These are phyloP conservation scores for Antrozous pallidus DNA, from an alignment of 2,797 vertebrate species.

Conservation along the genomic window DNA sequence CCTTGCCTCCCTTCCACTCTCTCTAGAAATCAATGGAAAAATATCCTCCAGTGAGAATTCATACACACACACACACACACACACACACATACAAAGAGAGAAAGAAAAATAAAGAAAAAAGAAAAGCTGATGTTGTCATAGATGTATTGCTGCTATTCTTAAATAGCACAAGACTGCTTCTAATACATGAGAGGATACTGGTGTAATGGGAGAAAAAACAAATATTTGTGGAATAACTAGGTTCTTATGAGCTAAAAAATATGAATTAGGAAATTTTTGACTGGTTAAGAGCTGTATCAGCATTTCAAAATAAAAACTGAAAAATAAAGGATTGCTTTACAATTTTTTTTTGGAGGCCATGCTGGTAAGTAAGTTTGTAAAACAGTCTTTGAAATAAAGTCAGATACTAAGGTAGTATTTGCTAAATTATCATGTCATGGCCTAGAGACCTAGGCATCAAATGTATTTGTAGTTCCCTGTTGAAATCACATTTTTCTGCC, in stretches of 20 bases:
- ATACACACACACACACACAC: too few species aligned
- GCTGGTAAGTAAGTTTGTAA: constrained; percentile 40
- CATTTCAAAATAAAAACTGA: constrained; percentile 40
- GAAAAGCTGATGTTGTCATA: neutral
- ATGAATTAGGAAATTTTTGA: constrained; percentile 9
- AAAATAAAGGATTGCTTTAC: constrained; percentile 34
- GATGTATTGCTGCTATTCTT: neutral
- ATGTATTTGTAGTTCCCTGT: constrained; percentile 31
- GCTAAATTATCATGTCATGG: constrained; percentile 46
- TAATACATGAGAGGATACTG: neutral
- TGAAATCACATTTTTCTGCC: constrained; percentile 50
- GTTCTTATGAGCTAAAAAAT: constrained; percentile 10
- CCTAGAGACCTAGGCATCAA: constrained; percentile 22
- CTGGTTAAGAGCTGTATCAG: neutral
- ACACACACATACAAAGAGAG: too few species aligned
- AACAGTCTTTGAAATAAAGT: constrained; percentile 29
- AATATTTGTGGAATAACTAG: neutral
- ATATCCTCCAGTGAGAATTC: too few species aligned
- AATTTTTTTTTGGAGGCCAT: neutral
- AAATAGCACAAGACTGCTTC: constrained; percentile 14
- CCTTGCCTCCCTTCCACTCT: too few species aligned
- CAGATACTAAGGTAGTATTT: constrained; percentile 14
- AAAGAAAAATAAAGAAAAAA: neutral
- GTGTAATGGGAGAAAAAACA: neutral
- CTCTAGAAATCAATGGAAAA: too few species aligned